Evolutionary conservation across 1,140 invertebrate genomes (phyloP).

Genomic region (Solenopsis fugax): DNA sequence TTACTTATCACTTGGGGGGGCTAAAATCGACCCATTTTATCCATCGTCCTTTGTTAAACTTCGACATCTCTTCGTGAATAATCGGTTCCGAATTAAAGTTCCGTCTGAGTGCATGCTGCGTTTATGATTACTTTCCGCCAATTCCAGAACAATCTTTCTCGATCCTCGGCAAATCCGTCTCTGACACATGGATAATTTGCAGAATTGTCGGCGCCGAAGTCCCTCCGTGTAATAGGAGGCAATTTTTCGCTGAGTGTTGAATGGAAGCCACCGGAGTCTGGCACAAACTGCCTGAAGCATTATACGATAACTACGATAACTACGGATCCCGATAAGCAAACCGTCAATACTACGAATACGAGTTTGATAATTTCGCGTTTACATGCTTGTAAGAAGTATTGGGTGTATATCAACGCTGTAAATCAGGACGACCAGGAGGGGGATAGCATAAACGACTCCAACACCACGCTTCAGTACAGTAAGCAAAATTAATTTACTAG

Average conservation of each 20-base stretch:
- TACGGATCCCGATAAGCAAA: constrained; percentile 30
- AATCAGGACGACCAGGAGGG: constrained; percentile 58
- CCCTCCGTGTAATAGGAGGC: constrained; percentile 33
- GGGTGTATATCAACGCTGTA: constrained; percentile 71
- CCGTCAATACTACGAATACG: constrained; percentile 43
- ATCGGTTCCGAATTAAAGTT: not conserved
- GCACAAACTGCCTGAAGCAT: constrained; percentile 71
- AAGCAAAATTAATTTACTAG: constrained; percentile 1
- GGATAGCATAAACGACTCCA: not conserved
- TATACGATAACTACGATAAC: constrained; percentile 77
- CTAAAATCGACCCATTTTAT: too few relatives aligned
- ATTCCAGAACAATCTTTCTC: not conserved
- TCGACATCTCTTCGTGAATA: not conserved
- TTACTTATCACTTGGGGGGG: too few relatives aligned
- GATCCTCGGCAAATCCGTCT: not conserved
- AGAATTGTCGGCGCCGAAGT: constrained; percentile 71
- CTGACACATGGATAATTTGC: constrained; percentile 20
- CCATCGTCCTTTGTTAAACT: not conserved
- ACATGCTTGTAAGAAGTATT: constrained; percentile 74
- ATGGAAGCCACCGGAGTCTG: constrained; percentile 75
- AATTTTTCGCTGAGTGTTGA: constrained; percentile 68
- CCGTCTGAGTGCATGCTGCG: too few relatives aligned
- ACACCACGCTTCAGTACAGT: constrained; percentile 63
- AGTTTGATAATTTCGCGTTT: constrained; percentile 67
- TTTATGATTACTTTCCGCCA: not conserved